Percentiles rank a stretch among this genome's conserved stretches.
phyloP scores from a whole-genome alignment of 2,797 vertebrate genomes.

The Benthosema pterotum region DNA sequence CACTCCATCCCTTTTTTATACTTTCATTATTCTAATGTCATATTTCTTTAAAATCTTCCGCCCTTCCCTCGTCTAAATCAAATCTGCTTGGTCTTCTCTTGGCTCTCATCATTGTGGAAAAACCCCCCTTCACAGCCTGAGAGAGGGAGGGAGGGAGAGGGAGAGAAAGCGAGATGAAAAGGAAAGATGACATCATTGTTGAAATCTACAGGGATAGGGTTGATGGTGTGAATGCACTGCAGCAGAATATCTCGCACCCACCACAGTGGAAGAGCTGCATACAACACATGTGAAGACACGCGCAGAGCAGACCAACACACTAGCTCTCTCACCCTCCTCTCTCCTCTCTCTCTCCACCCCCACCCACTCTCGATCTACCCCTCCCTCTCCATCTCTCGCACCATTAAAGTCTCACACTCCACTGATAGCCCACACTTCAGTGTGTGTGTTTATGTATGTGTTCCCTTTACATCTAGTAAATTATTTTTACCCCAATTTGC shows the following conservation, averaged over 20 bases:
- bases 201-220: conserved; percentile 60
- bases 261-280: conserved; percentile 11
- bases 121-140: conserved; percentile 7
- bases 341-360: conserved; percentile 43
- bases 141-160: conserved; percentile 25
- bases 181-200: conserved; percentile 71
- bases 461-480: no score
- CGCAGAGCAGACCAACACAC: conserved; percentile 9
- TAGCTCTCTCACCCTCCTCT: conserved; percentile 31
- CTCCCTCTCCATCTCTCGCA: conserved; percentile 40
- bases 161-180: conserved; percentile 49
- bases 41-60: neutral
- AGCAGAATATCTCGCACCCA: conserved; percentile 45
- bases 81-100: conserved; percentile 6
- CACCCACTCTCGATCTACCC: conserved; percentile 62
- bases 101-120: conserved; percentile 29
- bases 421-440: conserved; percentile 23
- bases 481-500: no score
- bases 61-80: conserved; percentile 12
- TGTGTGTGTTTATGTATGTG: neutral
- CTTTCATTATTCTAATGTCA: neutral
- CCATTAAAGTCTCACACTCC: conserved; percentile 66
- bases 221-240: conserved; percentile 64
- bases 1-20: conserved; percentile 17
- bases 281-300: conserved; percentile 10